Percentiles rank a stretch among this genome's conserved stretches.
phyloP scores from a whole-genome alignment of 2,113 vertebrate species.

The Cinclus cinclus region DNA sequence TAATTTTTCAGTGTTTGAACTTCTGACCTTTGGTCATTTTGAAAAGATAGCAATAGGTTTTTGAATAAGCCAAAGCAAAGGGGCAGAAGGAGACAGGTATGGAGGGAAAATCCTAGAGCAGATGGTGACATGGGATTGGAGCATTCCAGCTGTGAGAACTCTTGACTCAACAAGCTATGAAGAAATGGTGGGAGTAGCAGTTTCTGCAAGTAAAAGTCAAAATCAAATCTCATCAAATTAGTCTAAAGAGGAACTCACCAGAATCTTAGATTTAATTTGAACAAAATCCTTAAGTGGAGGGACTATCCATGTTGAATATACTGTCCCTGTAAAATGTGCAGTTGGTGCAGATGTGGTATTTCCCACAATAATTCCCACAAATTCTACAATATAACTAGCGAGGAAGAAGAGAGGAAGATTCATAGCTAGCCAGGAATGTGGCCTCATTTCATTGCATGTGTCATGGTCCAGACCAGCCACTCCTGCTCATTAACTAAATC shows the following conservation, averaged over 20 bases:
- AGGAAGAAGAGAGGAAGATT: not conserved
- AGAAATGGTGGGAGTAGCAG: not conserved
- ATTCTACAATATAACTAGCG: not conserved
- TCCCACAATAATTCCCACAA: not conserved
- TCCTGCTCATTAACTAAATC: not conserved
- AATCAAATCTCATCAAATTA: not conserved
- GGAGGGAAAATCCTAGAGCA: not conserved
- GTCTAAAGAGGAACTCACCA: not conserved
- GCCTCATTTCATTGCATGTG: not conserved
- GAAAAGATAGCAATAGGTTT: not conserved
- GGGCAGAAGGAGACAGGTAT: not conserved
- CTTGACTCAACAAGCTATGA: fast-evolving
- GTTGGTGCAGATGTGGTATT: not conserved
- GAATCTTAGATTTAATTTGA: not conserved
- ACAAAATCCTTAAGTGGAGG: not conserved
- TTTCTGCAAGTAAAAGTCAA: not conserved
- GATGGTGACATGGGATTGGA: fast-evolving
- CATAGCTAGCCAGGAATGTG: not conserved
- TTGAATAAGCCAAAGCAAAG: not conserved
- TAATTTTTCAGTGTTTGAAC: not conserved
- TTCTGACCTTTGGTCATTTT: not conserved
- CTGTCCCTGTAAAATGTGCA: not conserved
- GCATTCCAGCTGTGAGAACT: not conserved
- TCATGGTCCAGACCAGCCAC: not conserved
- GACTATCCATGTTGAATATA: not conserved